Base-by-base conservation (phyloP, 1,140 invertebrate genomes). In the Arctopsyche grandis region DNA sequence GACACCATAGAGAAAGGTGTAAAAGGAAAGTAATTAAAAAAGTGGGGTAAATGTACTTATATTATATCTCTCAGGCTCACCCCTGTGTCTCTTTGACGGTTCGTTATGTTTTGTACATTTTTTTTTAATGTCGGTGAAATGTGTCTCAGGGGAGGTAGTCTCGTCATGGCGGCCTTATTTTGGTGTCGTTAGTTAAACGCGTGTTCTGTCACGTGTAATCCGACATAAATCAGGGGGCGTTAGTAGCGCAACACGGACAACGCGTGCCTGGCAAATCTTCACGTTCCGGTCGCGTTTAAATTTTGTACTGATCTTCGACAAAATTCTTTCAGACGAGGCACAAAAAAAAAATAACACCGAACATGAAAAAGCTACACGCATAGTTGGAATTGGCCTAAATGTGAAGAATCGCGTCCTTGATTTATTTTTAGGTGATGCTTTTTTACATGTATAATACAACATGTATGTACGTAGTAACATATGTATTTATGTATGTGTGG, bases 171-270 rank as follows among this genome's bases (percentile, higher is more conserved):
- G 69, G 77, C 77, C 78, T 81, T 81, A 81, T 81, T 81, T 81
- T 75, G 77, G 75, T 81, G 75, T 60, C 80, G 77, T 77, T 81
- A 77, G 77, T 81, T 79, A 74, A 79, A 79, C 80, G 71, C 77
- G 77, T 79, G 80, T 79, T 76, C 80, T 75, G 80, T 81, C 80
- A 79, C 80, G 77, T 73, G 77, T 81, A 81, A 79, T 81, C 80
- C 80, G 73, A 69, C 75, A 81, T 81, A 81, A 81, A 81, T 81
- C 80, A 81, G 80, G 70, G 29, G 71, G 73, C 75, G 80, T 81
- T 81, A 79, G 77, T 43, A 48, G 80, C 46, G 7, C n/a, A 60
- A 60, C 56, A 60, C 21, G 56, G 56, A 60, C 71, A 73, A 75
- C 71, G 78, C 21, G 22, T 60, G 46, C 43, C 71, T 21, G 71